Conservation (phyloP, 2,888 invertebrate species). For the Lasioglossum lativentre region DNA sequence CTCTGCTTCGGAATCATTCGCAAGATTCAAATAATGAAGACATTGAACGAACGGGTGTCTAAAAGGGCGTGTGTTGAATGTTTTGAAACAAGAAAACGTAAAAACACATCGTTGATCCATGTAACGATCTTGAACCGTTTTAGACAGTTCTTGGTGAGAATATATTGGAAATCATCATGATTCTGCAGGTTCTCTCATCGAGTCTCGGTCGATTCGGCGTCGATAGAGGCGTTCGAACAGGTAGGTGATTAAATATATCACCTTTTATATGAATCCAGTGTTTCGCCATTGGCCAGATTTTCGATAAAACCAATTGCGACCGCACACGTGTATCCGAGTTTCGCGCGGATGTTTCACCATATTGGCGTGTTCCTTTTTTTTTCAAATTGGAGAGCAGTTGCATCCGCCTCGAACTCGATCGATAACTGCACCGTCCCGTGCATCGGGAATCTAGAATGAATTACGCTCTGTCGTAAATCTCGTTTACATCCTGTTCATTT, state of each 20-base stretch:
- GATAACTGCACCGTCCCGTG: not conserved
- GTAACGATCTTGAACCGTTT: not conserved
- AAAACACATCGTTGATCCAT: no score
- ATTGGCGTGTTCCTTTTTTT: not conserved
- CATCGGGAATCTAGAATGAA: not conserved
- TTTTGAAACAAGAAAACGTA: no score
- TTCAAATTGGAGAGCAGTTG: not conserved
- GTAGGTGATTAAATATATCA: constrained; percentile 27
- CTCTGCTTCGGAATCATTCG: not conserved
- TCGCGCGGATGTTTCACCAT: constrained; percentile 14
- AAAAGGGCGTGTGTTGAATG: no score
- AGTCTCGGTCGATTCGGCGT: constrained; percentile 4
- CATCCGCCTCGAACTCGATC: not conserved
- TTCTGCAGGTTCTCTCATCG: constrained; percentile 1
- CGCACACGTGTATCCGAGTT: not conserved
- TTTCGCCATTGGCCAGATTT: constrained; percentile 19
- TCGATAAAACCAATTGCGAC: constrained; percentile 22
- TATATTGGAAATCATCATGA: not conserved
- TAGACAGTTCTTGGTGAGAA: not conserved
- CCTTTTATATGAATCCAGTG: constrained; percentile 21
- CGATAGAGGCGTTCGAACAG: not conserved
- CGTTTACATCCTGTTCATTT: not conserved
- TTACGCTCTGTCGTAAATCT: not conserved
- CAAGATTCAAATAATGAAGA: not conserved
- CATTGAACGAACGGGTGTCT: no score